Evolutionary conservation across 2,888 invertebrate species (phyloP).

Genomic region (Osedax fenrisi): DNA sequence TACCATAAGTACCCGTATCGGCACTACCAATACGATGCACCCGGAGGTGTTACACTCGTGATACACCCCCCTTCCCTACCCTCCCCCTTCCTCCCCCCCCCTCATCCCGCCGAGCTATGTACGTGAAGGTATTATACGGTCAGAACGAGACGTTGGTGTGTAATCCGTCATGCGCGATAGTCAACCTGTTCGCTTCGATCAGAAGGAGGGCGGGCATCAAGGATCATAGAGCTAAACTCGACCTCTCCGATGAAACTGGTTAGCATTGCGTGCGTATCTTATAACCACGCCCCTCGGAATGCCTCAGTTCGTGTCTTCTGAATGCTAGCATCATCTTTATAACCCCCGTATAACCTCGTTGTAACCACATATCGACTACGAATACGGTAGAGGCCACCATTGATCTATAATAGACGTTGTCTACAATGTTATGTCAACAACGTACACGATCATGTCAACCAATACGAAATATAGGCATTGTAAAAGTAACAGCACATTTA

Average conservation of each 20-base stretch:
- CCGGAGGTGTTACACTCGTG: neutral
- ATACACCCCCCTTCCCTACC: neutral
- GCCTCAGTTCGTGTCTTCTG: too few species aligned
- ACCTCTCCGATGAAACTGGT: constrained; percentile 49
- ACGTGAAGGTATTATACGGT: constrained; percentile 47
- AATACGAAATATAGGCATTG: too few species aligned
- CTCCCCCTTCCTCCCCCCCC: neutral
- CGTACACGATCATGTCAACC: too few species aligned
- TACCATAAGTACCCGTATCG: neutral
- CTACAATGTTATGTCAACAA: too few species aligned
- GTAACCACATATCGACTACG: too few species aligned
- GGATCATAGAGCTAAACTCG: constrained; percentile 41
- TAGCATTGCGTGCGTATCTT: constrained; percentile 17
- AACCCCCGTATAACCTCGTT: too few species aligned
- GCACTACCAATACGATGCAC: neutral
- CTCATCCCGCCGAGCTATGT: constrained; percentile 39
- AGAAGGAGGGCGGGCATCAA: constrained; percentile 44
- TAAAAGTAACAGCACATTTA: too few species aligned
- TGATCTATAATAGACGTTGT: too few species aligned
- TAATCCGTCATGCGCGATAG: constrained; percentile 46
- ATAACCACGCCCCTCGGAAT: neutral
- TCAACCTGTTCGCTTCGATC: constrained; percentile 46
- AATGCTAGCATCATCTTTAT: too few species aligned
- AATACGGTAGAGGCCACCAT: too few species aligned
- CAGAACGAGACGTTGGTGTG: constrained; percentile 45